Conservation (phyloP, 2,888 invertebrate genomes). For the Cryptocheilus praepositus region DNA sequence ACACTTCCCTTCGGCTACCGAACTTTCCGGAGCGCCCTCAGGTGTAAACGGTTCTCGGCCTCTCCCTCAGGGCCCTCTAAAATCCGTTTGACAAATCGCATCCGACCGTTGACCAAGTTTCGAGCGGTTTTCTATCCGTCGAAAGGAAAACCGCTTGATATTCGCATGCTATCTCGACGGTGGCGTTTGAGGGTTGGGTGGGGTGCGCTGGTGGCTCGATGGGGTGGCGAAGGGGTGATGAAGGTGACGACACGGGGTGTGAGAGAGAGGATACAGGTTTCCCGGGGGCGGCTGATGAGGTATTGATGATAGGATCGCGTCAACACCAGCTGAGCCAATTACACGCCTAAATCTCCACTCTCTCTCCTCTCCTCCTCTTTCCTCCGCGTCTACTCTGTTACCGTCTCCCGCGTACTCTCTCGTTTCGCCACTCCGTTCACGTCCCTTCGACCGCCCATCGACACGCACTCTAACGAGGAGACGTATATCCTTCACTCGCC, state of each 20-base stretch:
- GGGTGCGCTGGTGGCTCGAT: conserved; percentile 28
- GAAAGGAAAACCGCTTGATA: conserved; percentile 45
- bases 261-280: conserved; percentile 69
- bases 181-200: conserved; percentile 28
- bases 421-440: conserved; percentile 11
- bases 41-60: not conserved
- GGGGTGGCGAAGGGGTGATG: conserved; percentile 23
- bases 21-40: too few relatives aligned
- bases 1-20: too few relatives aligned
- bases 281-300: conserved; percentile 77
- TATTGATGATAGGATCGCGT: conserved; percentile 80
- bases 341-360: conserved; percentile 75
- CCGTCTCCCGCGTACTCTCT: conserved; percentile 14
- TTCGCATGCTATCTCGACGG: conserved; percentile 42
- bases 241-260: conserved; percentile 17
- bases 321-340: conserved; percentile 81
- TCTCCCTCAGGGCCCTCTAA: conserved; percentile 18
- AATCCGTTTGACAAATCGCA: conserved; percentile 19
- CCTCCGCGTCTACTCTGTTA: conserved; percentile 18
- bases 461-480: too few relatives aligned
- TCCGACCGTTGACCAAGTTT: conserved; percentile 31
- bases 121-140: conserved; percentile 34
- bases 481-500: too few relatives aligned
- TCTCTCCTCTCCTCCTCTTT: conserved; percentile 28
- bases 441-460: conserved; percentile 7